A percentile compares a stretch with the other conserved stretches of the same genome.
phyloP scores from a whole-genome alignment of 1,140 invertebrate genomes.

The Drosophila grimshawi region DNA sequence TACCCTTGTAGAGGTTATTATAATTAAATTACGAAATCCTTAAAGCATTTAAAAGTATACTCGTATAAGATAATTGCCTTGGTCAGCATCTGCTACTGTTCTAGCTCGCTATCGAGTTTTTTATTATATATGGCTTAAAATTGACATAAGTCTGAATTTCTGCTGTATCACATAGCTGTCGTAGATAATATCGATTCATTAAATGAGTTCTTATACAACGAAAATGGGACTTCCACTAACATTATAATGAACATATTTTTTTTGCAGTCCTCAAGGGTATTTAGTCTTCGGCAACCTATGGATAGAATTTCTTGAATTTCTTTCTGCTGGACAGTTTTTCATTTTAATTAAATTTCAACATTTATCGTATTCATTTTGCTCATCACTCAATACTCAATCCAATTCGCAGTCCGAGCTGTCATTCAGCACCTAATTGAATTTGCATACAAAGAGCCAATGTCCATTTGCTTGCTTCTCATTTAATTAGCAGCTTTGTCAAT shows the following conservation, averaged over 20 bases:
- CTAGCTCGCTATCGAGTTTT: no score
- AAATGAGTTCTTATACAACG: no score
- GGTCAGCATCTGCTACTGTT: no score
- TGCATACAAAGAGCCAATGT: constrained; percentile 42
- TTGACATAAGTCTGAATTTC: no score
- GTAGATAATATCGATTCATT: no score
- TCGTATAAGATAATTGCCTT: no score
- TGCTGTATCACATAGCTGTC: background rate
- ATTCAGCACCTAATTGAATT: constrained; percentile 65
- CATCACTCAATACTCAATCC: constrained; percentile 25
- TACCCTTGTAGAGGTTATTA: no score
- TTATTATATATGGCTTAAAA: no score
- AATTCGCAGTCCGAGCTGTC: constrained; percentile 19
- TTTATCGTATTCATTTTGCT: constrained; percentile 33
- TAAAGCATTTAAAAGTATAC: no score
- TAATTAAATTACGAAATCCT: no score
- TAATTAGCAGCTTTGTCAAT: constrained; percentile 15
- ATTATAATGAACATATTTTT: no score
- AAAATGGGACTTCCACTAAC: no score
- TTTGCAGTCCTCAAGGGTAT: background rate
- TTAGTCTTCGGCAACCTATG: background rate
- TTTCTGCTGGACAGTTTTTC: constrained; percentile 22
- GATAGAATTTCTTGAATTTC: background rate
- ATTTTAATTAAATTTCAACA: constrained; percentile 73
- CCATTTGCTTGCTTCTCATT: constrained; percentile 16